Evolutionary conservation across 2,113 vertebrate genomes (phyloP), one percentile per base, ranked within the genome.

Genomic region (Mobula birostris): DNA sequence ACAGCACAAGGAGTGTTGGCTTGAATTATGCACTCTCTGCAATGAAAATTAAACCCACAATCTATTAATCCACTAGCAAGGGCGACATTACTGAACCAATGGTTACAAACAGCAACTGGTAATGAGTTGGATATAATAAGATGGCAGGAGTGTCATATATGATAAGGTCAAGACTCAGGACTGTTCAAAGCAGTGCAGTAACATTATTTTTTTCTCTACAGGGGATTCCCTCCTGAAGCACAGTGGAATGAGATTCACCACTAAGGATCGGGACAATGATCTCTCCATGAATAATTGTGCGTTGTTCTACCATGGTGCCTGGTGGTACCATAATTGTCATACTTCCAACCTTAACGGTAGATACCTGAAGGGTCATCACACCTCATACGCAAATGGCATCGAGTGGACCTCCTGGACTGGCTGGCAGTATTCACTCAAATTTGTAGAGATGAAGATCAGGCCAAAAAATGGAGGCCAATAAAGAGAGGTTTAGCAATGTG

Each of bases 251-350:
- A 98, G 97, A 95, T 99, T 99, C 95, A 99, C 99, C 96, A 99
- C 98, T 94, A 99, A 99, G 96, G 99, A 99, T 97, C 96, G 96
- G 88, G 99, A 99, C 96, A 98, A 98, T 5, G 99, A 99, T 97
- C 98, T 99, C 96, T 99, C 99, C 0, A 98, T 99, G 96, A 99
- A 99, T 96, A 99, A 99, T 97, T 99, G 99, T 0, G 99, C 99
- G 0, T 97, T 98, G 3, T 99, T 99, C 97, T 99, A 99, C 97
- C 98, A 98, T 0, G 99, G 99, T 0, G 99, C 99, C 94, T 99
- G 99, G 99, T 99, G 99, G 99, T 99, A 99, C 96, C 98, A 98
- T 94, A 99, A 99, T 96, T 99, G 99, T 96, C 99, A 99, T 97
- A 99, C 98, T 1, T 98, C 98, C 96, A 99, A 99, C 97, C 98